Percentiles rank a stretch among this genome's conserved stretches.
Conservation (phyloP, 2,888 invertebrate species). For the Perizoma affinitatum region DNA sequence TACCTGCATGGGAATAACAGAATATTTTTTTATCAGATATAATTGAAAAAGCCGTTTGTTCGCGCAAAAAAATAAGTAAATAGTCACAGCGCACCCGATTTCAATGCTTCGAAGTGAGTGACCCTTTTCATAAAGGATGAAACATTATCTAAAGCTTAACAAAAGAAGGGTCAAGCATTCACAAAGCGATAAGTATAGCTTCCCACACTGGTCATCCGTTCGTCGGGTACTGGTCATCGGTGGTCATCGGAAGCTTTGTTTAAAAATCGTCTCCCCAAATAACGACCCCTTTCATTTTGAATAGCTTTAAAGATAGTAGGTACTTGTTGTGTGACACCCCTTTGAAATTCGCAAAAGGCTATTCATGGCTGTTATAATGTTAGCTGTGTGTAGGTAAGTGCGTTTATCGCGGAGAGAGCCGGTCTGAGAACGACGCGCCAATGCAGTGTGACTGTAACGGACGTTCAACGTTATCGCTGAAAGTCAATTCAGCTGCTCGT, state of each 20-base stretch:
- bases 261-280: conserved; percentile 65
- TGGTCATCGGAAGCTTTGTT: conserved; percentile 75
- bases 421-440: conserved; percentile 37
- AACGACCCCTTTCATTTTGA: conserved; percentile 67
- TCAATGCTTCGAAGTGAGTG: conserved; percentile 57
- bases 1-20: conserved; percentile 71
- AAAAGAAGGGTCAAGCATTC: conserved; percentile 72
- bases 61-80: conserved; percentile 67
- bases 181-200: conserved; percentile 64
- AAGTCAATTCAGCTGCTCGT: conserved; percentile 24
- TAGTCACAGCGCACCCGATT: conserved; percentile 53
- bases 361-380: conserved; percentile 48
- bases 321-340: conserved; percentile 62
- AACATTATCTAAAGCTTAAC: conserved; percentile 60
- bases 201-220: conserved; percentile 79
- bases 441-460: conserved; percentile 32
- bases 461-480: conserved; percentile 33
- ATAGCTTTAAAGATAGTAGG: conserved; percentile 65
- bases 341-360: conserved; percentile 64
- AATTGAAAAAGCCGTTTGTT: conserved; percentile 66
- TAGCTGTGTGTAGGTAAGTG: conserved; percentile 26
- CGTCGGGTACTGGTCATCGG: conserved; percentile 73
- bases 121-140: conserved; percentile 64
- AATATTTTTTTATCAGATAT: conserved; percentile 61
- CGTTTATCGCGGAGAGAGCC: conserved; percentile 32